A percentile compares a stretch with the other conserved stretches of the same genome.
Conservation (phyloP, 2,888 invertebrate genomes). For the Globia sparganii region DNA sequence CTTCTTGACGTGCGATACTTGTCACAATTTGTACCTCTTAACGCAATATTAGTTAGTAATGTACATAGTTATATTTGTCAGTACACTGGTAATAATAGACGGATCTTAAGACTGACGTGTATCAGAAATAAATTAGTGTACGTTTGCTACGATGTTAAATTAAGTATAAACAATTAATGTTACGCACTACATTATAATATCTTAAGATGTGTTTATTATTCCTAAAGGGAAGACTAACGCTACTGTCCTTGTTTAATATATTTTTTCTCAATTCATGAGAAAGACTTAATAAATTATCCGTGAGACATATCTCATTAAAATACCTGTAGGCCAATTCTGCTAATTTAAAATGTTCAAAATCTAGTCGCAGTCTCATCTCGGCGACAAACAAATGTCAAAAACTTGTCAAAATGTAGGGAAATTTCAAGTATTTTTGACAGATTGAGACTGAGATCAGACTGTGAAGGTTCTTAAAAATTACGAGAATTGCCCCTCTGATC, state of each 20-base stretch:
- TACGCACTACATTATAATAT: slow-evolving; percentile 65
- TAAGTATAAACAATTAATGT: slow-evolving; percentile 60
- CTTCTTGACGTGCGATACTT: slow-evolving; percentile 47
- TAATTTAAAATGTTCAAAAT: too few relatives aligned
- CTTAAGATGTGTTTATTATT: slow-evolving; percentile 88
- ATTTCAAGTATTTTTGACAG: too few relatives aligned
- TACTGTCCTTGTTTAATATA: slow-evolving; percentile 54
- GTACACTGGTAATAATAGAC: slow-evolving; percentile 82
- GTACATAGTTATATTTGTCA: slow-evolving; percentile 68
- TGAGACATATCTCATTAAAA: slow-evolving; percentile 66
- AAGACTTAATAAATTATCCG: slow-evolving; percentile 46
- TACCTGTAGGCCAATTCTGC: too few relatives aligned
- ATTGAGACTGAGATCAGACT: too few relatives aligned
- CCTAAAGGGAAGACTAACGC: slow-evolving; percentile 66
- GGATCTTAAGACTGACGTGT: slow-evolving; percentile 86
- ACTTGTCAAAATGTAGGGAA: too few relatives aligned
- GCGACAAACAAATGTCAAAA: too few relatives aligned
- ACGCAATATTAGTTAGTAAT: slow-evolving; percentile 66
- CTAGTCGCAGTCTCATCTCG: too few relatives aligned
- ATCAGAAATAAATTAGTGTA: slow-evolving; percentile 69
- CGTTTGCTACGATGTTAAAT: slow-evolving; percentile 70
- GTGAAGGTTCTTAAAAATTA: too few relatives aligned
- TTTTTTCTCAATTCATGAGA: slow-evolving; percentile 49
- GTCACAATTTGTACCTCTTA: slow-evolving; percentile 57
- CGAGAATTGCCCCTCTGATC: too few relatives aligned